phyloP scores from a whole-genome alignment of 2,888 invertebrate genomes.

The Synanthedon tipuliformis region DNA sequence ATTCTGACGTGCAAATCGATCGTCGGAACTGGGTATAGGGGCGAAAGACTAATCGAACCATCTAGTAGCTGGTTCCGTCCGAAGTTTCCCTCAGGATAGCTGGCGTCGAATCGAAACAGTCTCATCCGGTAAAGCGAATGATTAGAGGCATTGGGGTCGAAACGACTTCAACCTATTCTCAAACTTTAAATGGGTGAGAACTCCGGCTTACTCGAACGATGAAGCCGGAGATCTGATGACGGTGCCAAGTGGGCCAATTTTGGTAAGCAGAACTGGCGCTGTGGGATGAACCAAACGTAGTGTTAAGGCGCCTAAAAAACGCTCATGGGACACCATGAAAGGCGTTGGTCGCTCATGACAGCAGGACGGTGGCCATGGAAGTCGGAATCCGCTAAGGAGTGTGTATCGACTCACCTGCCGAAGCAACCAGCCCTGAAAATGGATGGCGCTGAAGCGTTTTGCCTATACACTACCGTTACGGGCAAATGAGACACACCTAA shows the following conservation, averaged over 20 bases:
- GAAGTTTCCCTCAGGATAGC: background rate
- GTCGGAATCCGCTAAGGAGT: conserved; percentile 76
- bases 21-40: background rate
- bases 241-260: conserved; percentile 17
- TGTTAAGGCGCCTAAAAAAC: background rate
- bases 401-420: conserved; percentile 73
- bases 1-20: background rate
- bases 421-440: conserved; percentile 12
- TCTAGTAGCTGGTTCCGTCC: background rate
- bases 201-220: conserved; percentile 69
- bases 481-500: background rate
- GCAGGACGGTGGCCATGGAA: conserved; percentile 81
- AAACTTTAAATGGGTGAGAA: conserved; percentile 82
- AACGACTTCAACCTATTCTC: conserved; percentile 81
- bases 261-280: background rate
- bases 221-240: conserved; percentile 67
- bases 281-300: background rate
- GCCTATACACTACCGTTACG: background rate
- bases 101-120: background rate
- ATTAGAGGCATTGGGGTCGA: conserved; percentile 78
- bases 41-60: background rate
- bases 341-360: conserved; percentile 74
- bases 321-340: background rate
- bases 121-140: conserved; percentile 72
- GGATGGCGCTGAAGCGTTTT: background rate